Conservation (phyloP, 2,888 invertebrate genomes). For the Trichopria drosophilae region DNA sequence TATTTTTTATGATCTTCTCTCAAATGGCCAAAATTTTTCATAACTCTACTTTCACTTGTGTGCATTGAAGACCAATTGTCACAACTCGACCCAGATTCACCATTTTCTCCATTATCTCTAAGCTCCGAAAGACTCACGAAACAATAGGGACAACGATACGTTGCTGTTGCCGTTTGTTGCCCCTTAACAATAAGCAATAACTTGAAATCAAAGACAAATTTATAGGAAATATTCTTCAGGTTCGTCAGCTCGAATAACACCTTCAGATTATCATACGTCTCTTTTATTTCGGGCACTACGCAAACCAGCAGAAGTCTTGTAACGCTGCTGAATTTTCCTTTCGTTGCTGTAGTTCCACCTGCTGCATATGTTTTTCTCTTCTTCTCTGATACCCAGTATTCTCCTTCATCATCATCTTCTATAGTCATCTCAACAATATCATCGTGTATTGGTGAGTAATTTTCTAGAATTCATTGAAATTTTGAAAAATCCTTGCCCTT, state of each 20-base stretch:
- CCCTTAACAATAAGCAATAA: conserved; percentile 8
- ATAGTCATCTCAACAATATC: neutral
- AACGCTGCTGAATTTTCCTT: conserved; percentile 6
- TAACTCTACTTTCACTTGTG: neutral
- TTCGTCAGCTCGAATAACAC: conserved; percentile 7
- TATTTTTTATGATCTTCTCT: conserved; percentile 4
- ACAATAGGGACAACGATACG: conserved; percentile 10
- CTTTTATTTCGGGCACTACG: conserved; percentile 12
- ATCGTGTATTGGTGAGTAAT: no score
- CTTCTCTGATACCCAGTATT: neutral
- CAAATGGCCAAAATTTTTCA: conserved; percentile 9
- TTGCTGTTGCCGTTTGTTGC: conserved; percentile 10
- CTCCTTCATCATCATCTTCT: neutral
- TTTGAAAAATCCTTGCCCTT: conserved; percentile 19
- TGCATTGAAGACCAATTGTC: neutral
- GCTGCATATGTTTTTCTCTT: conserved; percentile 4
- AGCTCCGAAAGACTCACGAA: conserved; percentile 1
- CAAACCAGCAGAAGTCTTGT: neutral
- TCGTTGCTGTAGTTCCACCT: neutral
- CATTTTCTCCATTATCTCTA: neutral
- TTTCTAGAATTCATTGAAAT: conserved; percentile 16
- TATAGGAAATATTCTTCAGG: conserved; percentile 12
- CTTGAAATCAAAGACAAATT: conserved; percentile 16
- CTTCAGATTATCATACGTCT: conserved; percentile 5
- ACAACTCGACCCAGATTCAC: neutral